Evolutionary conservation across 2,113 vertebrate species (phyloP).

Genomic region (Centropus unirufus): DNA sequence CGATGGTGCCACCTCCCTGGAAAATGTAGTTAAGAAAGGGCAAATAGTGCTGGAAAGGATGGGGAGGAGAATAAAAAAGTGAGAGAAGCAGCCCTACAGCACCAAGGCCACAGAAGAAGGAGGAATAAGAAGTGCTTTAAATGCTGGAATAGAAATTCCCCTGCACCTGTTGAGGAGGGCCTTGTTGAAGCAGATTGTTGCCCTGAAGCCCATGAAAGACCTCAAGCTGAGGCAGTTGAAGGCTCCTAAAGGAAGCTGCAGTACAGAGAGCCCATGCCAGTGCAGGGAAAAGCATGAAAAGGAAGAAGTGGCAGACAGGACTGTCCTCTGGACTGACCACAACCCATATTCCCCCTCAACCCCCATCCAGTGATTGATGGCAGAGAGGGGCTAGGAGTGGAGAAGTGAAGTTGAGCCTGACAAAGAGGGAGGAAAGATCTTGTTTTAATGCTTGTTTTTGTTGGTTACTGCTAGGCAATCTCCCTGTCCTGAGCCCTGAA

Average conservation of each 20-base stretch:
- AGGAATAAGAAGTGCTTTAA: neutral
- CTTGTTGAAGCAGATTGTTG: neutral
- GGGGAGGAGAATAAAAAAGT: neutral
- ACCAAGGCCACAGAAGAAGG: neutral
- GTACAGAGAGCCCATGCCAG: accelerated
- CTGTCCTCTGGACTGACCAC: neutral
- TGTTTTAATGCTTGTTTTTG: neutral
- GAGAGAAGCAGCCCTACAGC: neutral
- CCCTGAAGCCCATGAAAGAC: neutral
- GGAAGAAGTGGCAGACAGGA: neutral
- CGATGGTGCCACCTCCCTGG: neutral
- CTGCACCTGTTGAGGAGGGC: neutral
- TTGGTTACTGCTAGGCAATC: neutral
- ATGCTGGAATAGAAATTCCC: neutral
- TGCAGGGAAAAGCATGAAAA: neutral
- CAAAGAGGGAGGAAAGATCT: neutral
- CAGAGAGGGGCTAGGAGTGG: neutral
- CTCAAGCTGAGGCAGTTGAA: neutral
- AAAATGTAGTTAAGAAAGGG: neutral
- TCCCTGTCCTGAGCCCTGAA: neutral
- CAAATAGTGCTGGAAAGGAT: neutral
- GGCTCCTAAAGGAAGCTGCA: neutral
- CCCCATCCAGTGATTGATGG: accelerated
- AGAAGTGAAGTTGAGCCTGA: neutral
- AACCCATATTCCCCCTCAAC: neutral